phyloP scores from a whole-genome alignment of 2,113 vertebrate genomes.

The Mustela lutreola region DNA sequence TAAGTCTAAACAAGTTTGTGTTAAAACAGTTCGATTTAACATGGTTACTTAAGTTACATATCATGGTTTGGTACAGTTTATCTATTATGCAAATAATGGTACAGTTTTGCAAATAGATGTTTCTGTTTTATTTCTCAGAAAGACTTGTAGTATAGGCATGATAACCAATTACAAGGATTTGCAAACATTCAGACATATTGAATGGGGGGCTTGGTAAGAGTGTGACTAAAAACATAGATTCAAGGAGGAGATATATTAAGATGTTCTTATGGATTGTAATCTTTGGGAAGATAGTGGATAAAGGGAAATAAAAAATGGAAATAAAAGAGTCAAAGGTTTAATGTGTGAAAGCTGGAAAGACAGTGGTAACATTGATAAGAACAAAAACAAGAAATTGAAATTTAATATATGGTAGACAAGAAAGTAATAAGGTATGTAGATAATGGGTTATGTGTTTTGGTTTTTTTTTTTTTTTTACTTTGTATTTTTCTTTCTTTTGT shows the following conservation, averaged over 20 bases:
- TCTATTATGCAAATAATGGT: background rate
- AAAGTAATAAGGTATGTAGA: constrained; percentile 32
- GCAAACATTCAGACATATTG: background rate
- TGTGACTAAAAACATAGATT: constrained; percentile 24
- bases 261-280: background rate
- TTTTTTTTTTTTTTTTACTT: background rate
- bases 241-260: background rate
- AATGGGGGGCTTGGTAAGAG: background rate
- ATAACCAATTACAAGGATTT: constrained; percentile 21
- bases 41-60: background rate
- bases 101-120: constrained; percentile 41
- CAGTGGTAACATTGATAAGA: background rate
- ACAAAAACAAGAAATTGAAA: constrained; percentile 30
- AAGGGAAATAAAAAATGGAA: background rate
- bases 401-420: background rate
- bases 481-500: constrained; percentile 17
- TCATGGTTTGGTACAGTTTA: background rate
- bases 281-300: background rate
- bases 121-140: constrained; percentile 62
- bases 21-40: constrained; percentile 28
- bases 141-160: background rate
- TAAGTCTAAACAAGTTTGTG: constrained; percentile 17
- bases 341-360: constrained; percentile 50
- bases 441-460: background rate
- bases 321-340: background rate